Evolutionary conservation across 2,888 invertebrate genomes (phyloP).

Genomic region (Dicyrtoma fusca): DNA sequence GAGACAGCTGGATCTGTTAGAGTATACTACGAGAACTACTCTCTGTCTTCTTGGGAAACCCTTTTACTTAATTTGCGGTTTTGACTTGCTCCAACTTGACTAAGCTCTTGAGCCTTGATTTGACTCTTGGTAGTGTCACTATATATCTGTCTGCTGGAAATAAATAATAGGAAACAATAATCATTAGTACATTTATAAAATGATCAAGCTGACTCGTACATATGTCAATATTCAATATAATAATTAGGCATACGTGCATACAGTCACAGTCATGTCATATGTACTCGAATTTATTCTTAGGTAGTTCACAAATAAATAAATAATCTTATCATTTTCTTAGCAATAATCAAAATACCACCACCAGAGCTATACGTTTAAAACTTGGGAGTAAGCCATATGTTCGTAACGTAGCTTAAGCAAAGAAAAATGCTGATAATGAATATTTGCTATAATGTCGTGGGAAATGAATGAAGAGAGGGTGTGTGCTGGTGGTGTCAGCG

Average conservation of each 20-base stretch:
- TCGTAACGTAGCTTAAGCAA: no score
- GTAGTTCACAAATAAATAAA: slow-evolving; percentile 21
- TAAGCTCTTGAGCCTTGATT: background rate
- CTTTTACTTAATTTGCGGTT: slow-evolving; percentile 7
- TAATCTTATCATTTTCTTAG: slow-evolving; percentile 10
- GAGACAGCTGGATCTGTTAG: background rate
- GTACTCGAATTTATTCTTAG: slow-evolving; percentile 12
- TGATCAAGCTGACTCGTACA: background rate
- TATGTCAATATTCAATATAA: background rate
- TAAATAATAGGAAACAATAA: background rate
- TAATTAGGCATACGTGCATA: background rate
- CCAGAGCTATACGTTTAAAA: background rate
- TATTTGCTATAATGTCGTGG: slow-evolving; percentile 1
- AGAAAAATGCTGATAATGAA: no score
- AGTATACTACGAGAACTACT: background rate
- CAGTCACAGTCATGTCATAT: background rate
- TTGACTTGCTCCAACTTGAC: slow-evolving; percentile 13
- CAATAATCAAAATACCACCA: background rate
- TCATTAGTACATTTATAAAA: background rate
- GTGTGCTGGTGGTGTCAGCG: slow-evolving; percentile 27
- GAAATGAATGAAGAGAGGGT: slow-evolving; percentile 21
- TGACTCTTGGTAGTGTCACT: slow-evolving; percentile 22
- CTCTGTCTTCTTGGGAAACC: background rate
- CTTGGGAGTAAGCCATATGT: no score
- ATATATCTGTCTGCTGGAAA: background rate